These are phyloP conservation scores for Butastur rufipennis DNA, from an alignment of 2,113 vertebrate species.

Conservation along the genomic window DNA sequence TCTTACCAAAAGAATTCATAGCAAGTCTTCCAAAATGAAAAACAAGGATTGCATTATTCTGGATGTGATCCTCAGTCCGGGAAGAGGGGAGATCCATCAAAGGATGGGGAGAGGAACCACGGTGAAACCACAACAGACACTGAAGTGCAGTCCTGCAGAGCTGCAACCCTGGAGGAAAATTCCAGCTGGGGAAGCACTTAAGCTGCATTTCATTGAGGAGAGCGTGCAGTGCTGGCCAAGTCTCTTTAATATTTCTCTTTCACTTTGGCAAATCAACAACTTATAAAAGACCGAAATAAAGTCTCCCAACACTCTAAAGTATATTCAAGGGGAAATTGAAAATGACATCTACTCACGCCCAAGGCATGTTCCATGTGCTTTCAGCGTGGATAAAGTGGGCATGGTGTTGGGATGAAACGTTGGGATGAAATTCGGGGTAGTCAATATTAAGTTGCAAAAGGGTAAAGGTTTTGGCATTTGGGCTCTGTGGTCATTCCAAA, in stretches of 20 bases:
- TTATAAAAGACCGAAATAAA: background rate
- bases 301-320: background rate
- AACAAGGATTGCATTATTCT: background rate
- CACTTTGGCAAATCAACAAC: background rate
- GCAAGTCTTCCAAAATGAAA: background rate
- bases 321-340: background rate
- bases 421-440: background rate
- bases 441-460: background rate
- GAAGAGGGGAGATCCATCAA: background rate
- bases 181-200: slow-evolving; percentile 25
- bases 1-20: background rate
- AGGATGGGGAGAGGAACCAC: background rate
- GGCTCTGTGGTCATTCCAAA: background rate
- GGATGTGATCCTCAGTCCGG: background rate
- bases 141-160: background rate
- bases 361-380: background rate
- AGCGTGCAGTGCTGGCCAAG: background rate
- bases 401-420: background rate
- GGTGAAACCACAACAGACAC: background rate
- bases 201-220: background rate
- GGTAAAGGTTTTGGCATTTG: background rate
- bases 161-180: background rate
- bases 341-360: background rate
- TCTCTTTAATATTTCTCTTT: background rate
- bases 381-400: background rate